Evolutionary conservation across 2,888 invertebrate genomes (phyloP), one percentile per base, ranked within the genome.

Genomic region (Spodoptera exigua): DNA sequence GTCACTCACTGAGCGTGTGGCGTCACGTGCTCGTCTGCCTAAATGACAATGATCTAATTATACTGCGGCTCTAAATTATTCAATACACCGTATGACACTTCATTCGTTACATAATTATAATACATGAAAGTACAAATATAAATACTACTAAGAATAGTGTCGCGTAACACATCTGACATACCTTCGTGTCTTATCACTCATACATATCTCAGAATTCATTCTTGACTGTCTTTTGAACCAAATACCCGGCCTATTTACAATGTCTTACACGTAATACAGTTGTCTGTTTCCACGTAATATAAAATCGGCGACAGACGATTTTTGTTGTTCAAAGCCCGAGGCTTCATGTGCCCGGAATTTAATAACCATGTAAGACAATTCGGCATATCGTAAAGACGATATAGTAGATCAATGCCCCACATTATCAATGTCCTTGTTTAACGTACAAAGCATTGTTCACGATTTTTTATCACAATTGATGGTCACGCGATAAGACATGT

Each of bases 1-100:
- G 86, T 84, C 86, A 87, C 86, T 85, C 82, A 82, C 76, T 76
- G 78, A 81, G 70, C 74, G 78, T 75, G 75, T 77, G 78, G 68
- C 75, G 80, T 79, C 83, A 60, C 81, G 82, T 83, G 80, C 82
- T 79, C 67, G 58, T 53, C 67, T 64, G 66, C 37, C 59, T 74
- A 71, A 69, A 63, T 61, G 40, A 57, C 45, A 60, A 44, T 58
- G 62, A 58, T 57, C 59, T 54, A 60, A 66, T 66, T 62, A 68
- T 67, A 62, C 13, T 39, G n/a, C 34, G 14, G 32, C 47, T 11
- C 43, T 59, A 43, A 40, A 49, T 41, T 55, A 66, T 67, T 64
- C 41, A 52, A 16, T 48, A 14, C 47, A 48, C 53, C 18, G 21
- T 65, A 45, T 34, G 40, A 18, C 58, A 35, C 49, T 17, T 41